Evolutionary conservation across 1,140 invertebrate genomes (phyloP).

Genomic region (Drosophila obscura): DNA sequence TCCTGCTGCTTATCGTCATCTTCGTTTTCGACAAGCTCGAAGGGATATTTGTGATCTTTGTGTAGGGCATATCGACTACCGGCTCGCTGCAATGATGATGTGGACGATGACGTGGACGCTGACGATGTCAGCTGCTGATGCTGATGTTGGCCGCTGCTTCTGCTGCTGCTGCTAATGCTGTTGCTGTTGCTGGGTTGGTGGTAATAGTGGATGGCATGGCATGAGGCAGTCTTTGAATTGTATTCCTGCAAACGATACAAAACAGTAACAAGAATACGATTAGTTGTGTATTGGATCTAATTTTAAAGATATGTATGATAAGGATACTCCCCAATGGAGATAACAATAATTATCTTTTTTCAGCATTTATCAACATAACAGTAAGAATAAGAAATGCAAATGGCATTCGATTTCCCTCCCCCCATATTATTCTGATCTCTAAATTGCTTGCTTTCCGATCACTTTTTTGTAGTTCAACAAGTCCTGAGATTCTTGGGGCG

Average conservation of each 20-base stretch:
- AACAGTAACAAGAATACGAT: neutral
- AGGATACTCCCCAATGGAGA: too few species aligned
- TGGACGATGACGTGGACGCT: constrained; percentile 35
- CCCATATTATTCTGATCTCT: too few species aligned
- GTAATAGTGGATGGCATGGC: constrained; percentile 82
- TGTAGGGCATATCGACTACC: constrained; percentile 1
- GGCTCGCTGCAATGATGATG: constrained; percentile 38
- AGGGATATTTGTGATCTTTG: constrained; percentile 31
- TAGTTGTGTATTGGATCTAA: neutral
- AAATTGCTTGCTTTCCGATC: too few species aligned
- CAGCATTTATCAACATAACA: too few species aligned
- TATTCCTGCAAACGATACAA: constrained; percentile 66
- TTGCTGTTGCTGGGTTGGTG: constrained; percentile 58
- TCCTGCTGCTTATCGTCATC: neutral
- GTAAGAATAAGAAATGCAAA: too few species aligned
- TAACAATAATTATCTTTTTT: too few species aligned
- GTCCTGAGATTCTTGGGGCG: constrained; percentile 16
- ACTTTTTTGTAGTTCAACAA: constrained; percentile 28
- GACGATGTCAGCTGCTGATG: constrained; percentile 42
- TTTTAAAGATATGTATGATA: too few species aligned
- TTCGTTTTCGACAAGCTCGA: constrained; percentile 24
- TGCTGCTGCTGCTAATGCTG: constrained; percentile 29
- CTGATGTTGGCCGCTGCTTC: constrained; percentile 33
- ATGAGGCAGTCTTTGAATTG: constrained; percentile 83
- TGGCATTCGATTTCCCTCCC: too few species aligned